phyloP scores from a whole-genome alignment of 2,113 vertebrate genomes.

The Nyctibius bracteatus region DNA sequence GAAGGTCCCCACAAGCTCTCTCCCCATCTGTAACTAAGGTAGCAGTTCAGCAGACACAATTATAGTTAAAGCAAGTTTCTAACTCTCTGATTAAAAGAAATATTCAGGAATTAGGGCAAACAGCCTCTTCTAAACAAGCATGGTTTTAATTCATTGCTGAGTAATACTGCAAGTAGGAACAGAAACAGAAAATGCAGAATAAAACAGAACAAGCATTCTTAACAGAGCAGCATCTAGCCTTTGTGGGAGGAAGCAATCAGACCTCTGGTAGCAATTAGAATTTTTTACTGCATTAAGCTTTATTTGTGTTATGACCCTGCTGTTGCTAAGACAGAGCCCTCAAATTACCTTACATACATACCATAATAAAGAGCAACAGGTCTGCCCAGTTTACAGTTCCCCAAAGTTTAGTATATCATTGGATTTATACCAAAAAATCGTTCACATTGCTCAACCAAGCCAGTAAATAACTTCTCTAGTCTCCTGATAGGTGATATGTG shows the following conservation, averaged over 20 bases:
- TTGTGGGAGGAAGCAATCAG: background rate
- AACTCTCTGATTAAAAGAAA: background rate
- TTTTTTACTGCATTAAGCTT: background rate
- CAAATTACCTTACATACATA: background rate
- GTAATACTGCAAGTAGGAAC: background rate
- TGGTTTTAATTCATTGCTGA: background rate
- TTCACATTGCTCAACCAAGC: background rate
- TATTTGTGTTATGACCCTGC: constrained; percentile 8
- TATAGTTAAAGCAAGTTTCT: background rate
- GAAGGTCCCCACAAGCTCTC: background rate
- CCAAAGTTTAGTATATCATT: background rate
- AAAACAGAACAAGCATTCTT: background rate
- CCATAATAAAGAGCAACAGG: background rate
- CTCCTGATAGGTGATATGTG: background rate
- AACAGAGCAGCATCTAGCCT: background rate
- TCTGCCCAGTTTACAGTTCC: background rate
- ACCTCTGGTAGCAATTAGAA: background rate
- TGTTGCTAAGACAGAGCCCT: constrained; percentile 5
- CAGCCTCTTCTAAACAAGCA: background rate
- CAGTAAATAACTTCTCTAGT: background rate
- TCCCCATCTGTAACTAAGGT: background rate
- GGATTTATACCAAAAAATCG: background rate
- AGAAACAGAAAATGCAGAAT: background rate
- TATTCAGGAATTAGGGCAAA: background rate
- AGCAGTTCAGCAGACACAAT: background rate